Conservation (phyloP, 2,113 vertebrate species). For the Ptychochromis oligacanthus region DNA sequence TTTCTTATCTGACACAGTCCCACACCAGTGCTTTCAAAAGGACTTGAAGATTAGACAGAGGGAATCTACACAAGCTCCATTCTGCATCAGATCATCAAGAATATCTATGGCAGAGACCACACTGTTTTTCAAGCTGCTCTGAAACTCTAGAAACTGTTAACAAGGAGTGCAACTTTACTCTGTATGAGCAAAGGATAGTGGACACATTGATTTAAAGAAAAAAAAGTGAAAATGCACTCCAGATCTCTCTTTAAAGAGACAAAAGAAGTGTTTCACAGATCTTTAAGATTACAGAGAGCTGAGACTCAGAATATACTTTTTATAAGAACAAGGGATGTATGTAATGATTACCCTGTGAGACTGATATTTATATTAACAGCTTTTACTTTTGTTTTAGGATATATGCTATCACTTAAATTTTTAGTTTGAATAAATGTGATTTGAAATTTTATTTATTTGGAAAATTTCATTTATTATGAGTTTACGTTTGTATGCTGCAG, state of each 20-base stretch:
- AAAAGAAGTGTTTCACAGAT: not conserved
- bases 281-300: not conserved
- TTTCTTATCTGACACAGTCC: not conserved
- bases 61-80: not conserved
- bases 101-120: not conserved
- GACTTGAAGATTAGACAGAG: not conserved
- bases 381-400: rapidly evolving
- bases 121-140: not conserved
- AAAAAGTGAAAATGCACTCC: not conserved
- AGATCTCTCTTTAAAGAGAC: not conserved
- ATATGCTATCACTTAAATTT: not conserved
- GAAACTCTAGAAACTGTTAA: not conserved
- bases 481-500: rapidly evolving
- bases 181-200: not conserved
- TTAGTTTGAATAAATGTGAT: not conserved
- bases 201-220: not conserved
- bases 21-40: not conserved
- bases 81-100: not conserved
- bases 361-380: not conserved
- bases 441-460: not conserved
- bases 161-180: not conserved
- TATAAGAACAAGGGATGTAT: not conserved
- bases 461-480: not conserved
- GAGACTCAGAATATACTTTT: not conserved
- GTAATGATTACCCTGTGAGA: not conserved